Evolutionary conservation across 2,888 invertebrate genomes (phyloP).

Genomic region (Plutella xylostella): DNA sequence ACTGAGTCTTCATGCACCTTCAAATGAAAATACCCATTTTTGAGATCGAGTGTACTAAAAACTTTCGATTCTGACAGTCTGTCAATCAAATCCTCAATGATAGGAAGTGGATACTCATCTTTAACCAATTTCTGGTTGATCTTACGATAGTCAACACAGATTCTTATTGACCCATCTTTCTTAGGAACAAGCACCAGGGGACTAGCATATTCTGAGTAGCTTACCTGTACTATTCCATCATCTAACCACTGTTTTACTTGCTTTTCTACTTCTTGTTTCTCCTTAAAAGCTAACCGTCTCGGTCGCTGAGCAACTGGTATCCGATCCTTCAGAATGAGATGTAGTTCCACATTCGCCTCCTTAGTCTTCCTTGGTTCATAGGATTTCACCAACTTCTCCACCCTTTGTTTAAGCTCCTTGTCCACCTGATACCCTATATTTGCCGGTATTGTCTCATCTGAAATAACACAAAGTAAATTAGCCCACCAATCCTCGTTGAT

Average conservation of each 20-base stretch:
- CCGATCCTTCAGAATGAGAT: not conserved
- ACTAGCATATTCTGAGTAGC: slow-evolving; percentile 15
- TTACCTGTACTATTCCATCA: not conserved
- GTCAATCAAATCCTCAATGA: no score
- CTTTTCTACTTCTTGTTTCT: not conserved
- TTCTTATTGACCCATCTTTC: slow-evolving; percentile 1
- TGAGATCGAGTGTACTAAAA: slow-evolving; percentile 24
- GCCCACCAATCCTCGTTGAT: no score
- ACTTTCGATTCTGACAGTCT: no score
- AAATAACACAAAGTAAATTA: no score
- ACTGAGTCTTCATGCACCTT: slow-evolving; percentile 2
- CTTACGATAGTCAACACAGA: slow-evolving; percentile 4
- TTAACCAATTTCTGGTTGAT: no score
- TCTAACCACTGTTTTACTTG: not conserved
- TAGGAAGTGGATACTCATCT: no score
- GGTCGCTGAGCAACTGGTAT: not conserved
- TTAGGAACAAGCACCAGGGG: slow-evolving; percentile 17
- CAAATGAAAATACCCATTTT: slow-evolving; percentile 33
- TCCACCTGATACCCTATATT: no score
- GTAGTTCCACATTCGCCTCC: not conserved
- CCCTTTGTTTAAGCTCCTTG: no score
- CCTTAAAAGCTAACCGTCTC: not conserved
- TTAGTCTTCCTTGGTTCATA: not conserved
- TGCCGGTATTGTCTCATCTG: no score
- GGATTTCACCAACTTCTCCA: not conserved